Conservation (phyloP, 1,140 invertebrate species). For the Chelonus insularis region DNA sequence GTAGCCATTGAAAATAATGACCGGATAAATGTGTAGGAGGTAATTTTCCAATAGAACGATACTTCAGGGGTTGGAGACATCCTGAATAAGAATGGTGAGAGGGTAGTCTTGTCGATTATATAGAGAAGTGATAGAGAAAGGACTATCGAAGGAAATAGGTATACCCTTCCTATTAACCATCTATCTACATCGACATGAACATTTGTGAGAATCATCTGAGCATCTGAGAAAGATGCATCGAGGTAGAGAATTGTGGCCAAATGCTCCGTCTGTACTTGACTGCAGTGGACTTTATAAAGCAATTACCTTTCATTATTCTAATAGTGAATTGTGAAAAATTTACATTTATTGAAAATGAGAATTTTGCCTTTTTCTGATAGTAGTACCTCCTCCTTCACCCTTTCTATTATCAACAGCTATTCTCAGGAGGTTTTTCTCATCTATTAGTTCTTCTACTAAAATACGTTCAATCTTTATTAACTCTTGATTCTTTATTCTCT, state of each 20-base stretch:
- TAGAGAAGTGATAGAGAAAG: background rate
- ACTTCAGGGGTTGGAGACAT: background rate
- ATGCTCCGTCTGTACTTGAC: background rate
- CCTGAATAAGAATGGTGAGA: background rate
- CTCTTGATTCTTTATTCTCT: background rate
- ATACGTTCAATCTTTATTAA: background rate
- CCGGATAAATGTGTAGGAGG: background rate
- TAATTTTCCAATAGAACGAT: slow-evolving; percentile 13
- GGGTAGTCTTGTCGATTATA: background rate
- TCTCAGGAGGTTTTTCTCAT: background rate
- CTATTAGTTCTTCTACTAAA: background rate
- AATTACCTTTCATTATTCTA: slow-evolving; percentile 5
- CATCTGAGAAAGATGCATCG: background rate
- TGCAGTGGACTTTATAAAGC: background rate
- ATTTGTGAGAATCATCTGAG: background rate
- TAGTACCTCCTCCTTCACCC: background rate
- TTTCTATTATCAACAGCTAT: background rate
- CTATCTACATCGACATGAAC: background rate
- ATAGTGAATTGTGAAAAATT: slow-evolving; percentile 2
- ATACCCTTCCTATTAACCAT: background rate
- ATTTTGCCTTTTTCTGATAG: background rate
- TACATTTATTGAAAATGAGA: background rate
- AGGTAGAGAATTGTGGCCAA: background rate
- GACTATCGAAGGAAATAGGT: background rate
- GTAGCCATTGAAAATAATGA: background rate